Conservation (phyloP, 2,888 invertebrate genomes). For the Hydriomena furcata region DNA sequence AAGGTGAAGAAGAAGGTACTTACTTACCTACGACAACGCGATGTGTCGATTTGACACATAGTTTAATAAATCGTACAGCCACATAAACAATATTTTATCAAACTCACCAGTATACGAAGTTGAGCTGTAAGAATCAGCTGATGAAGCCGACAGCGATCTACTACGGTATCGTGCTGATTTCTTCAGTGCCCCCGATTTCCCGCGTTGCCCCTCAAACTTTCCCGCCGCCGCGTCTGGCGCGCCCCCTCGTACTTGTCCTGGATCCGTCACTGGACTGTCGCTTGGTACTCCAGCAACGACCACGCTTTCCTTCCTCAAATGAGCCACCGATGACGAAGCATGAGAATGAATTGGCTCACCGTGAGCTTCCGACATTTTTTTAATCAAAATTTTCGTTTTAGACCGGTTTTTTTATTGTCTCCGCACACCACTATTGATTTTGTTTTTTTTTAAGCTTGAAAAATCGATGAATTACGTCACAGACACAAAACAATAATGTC, state of each 20-base stretch:
- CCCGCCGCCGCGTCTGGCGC: constrained; percentile 64
- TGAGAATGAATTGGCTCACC: constrained; percentile 63
- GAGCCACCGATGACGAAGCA: constrained; percentile 33
- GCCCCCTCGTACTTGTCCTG: constrained; percentile 84
- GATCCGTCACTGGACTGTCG: constrained; percentile 90
- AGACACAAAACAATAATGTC: constrained; percentile 31
- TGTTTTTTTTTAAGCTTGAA: constrained; percentile 11
- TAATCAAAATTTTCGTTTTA: constrained; percentile 21
- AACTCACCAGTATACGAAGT: constrained; percentile 85
- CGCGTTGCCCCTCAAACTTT: constrained; percentile 74
- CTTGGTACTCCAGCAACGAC: constrained; percentile 80
- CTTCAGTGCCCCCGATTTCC: constrained; percentile 90
- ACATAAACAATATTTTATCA: neutral
- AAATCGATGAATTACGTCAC: constrained; percentile 38
- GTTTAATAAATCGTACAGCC: too few relatives aligned
- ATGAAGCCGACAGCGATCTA: constrained; percentile 95
- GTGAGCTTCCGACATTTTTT: constrained; percentile 69
- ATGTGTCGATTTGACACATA: too few relatives aligned
- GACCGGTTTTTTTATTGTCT: constrained; percentile 12
- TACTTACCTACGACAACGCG: too few relatives aligned
- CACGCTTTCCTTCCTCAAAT: constrained; percentile 67
- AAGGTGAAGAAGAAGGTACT: too few relatives aligned
- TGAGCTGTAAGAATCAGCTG: constrained; percentile 97
- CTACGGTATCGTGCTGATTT: constrained; percentile 94
- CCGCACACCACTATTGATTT: constrained; percentile 27